Base-by-base conservation (phyloP, 1,140 invertebrate species). In the Probaryconus sp. region DNA sequence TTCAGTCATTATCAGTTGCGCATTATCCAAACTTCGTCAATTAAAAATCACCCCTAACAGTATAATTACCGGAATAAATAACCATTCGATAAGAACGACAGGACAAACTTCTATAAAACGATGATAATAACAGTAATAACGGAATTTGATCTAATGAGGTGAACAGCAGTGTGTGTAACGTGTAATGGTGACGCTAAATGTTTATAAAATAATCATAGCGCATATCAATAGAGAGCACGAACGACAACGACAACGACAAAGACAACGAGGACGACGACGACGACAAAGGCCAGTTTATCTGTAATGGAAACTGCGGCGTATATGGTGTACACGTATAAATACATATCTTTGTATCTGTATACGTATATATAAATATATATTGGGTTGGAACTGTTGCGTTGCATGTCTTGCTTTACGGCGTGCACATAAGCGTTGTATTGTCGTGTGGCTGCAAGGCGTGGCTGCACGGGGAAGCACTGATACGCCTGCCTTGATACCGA, bases 391-490 rank as follows among this genome's bases (percentile, higher is more conserved):
- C n/a, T n/a, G 58, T 56, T 77, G 63, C 55, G 61, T 73, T 77
- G 70, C 70, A 70, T 77, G 75, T 73, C 67, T 67, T 56, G 53
- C n/a, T n/a, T n/a, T n/a, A n/a, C 51, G 51, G 51, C 64, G 68
- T 67, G 74, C 74, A 77, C 65, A 77, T 60, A 53, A 73, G 72
- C 76, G 69, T 70, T 76, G 76, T 67, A 78, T 76, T 78, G 76
- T 78, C 72, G 72, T 78, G 76, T 78, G 76, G 72, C 72, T 72
- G 77, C 73, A 79, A 79, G 77, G 77, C 77, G 77, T 79, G 77
- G 77, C n/a, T n/a, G n/a, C 73, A 76, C 70, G 55, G 72, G 72
- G 76, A 78, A 78, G 76, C 76, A 76, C 64, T 76, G 76, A 76
- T 78, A 78, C 63, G 76, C 56, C 76, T 70, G 76, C 43, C 55